A percentile compares a stretch with the other conserved stretches of the same genome.
These are phyloP conservation scores for Xerus rutilus DNA, from an alignment of 2,797 vertebrate species.

Conservation along the genomic window DNA sequence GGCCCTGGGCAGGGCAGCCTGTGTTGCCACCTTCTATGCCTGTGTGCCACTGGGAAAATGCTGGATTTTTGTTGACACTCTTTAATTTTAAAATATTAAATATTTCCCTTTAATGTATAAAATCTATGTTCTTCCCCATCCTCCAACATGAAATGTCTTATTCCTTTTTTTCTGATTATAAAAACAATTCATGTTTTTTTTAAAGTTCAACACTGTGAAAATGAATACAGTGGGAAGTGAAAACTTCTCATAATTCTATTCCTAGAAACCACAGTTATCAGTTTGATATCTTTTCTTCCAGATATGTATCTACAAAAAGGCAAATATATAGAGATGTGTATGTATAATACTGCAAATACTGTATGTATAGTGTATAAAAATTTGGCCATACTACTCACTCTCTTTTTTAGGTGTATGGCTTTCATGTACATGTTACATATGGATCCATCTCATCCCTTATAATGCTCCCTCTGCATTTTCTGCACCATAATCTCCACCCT, in stretches of 20 bases:
- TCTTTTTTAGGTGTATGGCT: neutral
- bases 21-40: neutral
- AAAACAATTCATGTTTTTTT: neutral
- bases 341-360: neutral
- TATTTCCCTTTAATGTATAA: slow-evolving; percentile 10
- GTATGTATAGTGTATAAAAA: neutral
- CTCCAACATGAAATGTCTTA: neutral
- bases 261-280: neutral
- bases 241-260: slow-evolving; percentile 24
- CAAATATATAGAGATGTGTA: neutral
- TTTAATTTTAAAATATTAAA: slow-evolving; percentile 51
- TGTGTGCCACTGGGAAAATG: neutral
- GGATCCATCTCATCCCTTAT: neutral
- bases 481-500: neutral
- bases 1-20: neutral
- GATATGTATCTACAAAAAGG: neutral
- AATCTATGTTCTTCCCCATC: neutral
- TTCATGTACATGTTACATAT: neutral
- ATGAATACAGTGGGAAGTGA: neutral
- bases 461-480: neutral
- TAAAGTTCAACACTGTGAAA: slow-evolving; percentile 15
- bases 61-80: neutral
- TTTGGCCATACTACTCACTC: neutral
- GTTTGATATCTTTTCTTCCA: neutral
- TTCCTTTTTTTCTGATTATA: neutral